phyloP scores from a whole-genome alignment of 1,140 invertebrate genomes.

The Scaptomyza hsui region DNA sequence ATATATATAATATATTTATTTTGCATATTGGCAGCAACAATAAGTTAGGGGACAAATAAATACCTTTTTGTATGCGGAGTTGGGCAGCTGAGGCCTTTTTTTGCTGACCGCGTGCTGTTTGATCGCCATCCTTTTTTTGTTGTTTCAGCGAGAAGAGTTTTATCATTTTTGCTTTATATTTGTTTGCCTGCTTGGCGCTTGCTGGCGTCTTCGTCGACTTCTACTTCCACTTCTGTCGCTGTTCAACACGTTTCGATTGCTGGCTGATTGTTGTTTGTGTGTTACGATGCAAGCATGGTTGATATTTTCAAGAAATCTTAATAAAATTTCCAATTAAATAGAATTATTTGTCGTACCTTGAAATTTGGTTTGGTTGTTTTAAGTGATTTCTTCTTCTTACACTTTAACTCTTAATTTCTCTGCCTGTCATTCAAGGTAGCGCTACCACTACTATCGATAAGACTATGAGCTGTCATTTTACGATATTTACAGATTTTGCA shows the following conservation, averaged over 20 bases:
- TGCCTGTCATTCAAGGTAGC: conserved; percentile 35
- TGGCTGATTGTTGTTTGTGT: conserved; percentile 10
- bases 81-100: conserved; percentile 97
- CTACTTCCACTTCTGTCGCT: conserved; percentile 29
- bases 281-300: conserved; percentile 9
- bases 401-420: conserved; percentile 33
- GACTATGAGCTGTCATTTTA: too few relatives aligned
- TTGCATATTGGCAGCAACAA: neutral
- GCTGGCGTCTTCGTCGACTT: conserved; percentile 43
- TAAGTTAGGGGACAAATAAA: neutral
- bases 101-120: conserved; percentile 90
- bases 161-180: conserved; percentile 89
- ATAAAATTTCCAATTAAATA: neutral
- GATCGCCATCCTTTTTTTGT: conserved; percentile 98
- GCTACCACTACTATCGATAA: conserved; percentile 9
- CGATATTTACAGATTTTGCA: neutral
- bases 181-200: conserved; percentile 40
- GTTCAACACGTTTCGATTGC: conserved; percentile 19
- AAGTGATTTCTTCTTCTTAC: conserved; percentile 40
- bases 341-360: conserved; percentile 27
- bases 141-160: conserved; percentile 99
- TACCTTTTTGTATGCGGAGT: conserved; percentile 98
- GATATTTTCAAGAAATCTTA: conserved; percentile 13
- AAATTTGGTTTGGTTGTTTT: conserved; percentile 43
- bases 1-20: neutral